A percentile compares a stretch with the other conserved stretches of the same genome.
These are phyloP conservation scores for Callinectes sapidus DNA, from an alignment of 2,888 invertebrate genomes.

Conservation along the genomic window DNA sequence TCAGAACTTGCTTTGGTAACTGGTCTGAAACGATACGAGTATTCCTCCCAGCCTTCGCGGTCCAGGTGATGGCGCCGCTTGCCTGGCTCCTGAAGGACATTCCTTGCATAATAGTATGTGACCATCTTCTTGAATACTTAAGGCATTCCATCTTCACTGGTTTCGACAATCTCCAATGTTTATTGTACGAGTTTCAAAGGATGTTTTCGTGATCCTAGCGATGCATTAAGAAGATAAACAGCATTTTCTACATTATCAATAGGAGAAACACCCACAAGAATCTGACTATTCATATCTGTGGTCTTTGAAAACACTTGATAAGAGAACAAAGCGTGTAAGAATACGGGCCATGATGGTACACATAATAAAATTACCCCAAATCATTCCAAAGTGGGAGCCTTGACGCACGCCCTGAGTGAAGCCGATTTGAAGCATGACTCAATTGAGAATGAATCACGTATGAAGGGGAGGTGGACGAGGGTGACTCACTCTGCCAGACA, in stretches of 20 bases:
- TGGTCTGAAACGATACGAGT: not conserved
- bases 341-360: not conserved
- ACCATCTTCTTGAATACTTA: too few relatives aligned
- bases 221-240: too few relatives aligned
- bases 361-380: not conserved
- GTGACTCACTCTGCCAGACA: not conserved
- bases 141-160: too few relatives aligned
- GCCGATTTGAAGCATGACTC: constrained; percentile 24
- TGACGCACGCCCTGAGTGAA: not conserved
- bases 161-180: too few relatives aligned
- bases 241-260: too few relatives aligned
- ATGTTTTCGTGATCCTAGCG: too few relatives aligned
- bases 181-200: too few relatives aligned
- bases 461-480: not conserved
- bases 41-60: not conserved
- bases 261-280: too few relatives aligned
- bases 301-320: too few relatives aligned
- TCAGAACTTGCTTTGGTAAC: too few relatives aligned
- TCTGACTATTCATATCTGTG: too few relatives aligned
- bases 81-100: not conserved
- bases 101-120: not conserved
- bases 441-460: not conserved
- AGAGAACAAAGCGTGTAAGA: too few relatives aligned
- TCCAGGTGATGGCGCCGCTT: not conserved
- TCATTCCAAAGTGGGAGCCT: not conserved